Evolutionary conservation across 2,888 invertebrate species (phyloP).

Genomic region (Campoletis raptor): DNA sequence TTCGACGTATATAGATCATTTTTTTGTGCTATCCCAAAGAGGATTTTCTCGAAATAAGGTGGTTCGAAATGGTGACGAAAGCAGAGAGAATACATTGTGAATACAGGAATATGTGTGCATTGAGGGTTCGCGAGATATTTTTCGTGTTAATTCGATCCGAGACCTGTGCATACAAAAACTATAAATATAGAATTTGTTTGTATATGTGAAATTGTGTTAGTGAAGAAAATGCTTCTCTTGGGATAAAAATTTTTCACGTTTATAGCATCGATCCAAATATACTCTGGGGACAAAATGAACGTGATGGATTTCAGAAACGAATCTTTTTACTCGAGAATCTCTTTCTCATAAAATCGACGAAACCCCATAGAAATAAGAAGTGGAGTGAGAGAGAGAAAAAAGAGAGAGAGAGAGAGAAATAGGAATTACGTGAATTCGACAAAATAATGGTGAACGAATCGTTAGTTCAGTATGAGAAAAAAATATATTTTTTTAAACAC

Average conservation of each 20-base stretch:
- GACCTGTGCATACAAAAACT: constrained; percentile 63
- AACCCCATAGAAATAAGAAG: constrained; percentile 3
- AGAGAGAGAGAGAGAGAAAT: background rate
- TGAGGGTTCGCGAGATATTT: constrained; percentile 51
- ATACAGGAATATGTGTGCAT: constrained; percentile 66
- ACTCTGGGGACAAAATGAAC: background rate
- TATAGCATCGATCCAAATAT: constrained; percentile 32
- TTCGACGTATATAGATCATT: constrained; percentile 22
- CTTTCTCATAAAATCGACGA: constrained; percentile 13
- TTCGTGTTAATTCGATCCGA: constrained; percentile 62
- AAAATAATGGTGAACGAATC: constrained; percentile 50
- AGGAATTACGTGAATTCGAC: background rate
- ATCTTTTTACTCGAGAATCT: background rate
- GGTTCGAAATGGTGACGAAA: constrained; percentile 16
- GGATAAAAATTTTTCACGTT: constrained; percentile 52
- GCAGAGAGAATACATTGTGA: background rate
- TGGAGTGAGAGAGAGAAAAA: background rate
- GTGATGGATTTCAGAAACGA: constrained; percentile 59
- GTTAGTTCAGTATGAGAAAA: constrained; percentile 24
- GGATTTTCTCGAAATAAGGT: constrained; percentile 53
- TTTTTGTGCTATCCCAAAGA: constrained; percentile 26
- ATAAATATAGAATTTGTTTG: constrained; percentile 25
- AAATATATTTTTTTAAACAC: constrained; percentile 32
- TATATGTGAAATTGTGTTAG: constrained; percentile 1
- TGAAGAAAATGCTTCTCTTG: constrained; percentile 48